Percentiles rank a stretch among this genome's conserved stretches.
phyloP scores from a whole-genome alignment of 1,140 invertebrate species.

The Physella acuta region DNA sequence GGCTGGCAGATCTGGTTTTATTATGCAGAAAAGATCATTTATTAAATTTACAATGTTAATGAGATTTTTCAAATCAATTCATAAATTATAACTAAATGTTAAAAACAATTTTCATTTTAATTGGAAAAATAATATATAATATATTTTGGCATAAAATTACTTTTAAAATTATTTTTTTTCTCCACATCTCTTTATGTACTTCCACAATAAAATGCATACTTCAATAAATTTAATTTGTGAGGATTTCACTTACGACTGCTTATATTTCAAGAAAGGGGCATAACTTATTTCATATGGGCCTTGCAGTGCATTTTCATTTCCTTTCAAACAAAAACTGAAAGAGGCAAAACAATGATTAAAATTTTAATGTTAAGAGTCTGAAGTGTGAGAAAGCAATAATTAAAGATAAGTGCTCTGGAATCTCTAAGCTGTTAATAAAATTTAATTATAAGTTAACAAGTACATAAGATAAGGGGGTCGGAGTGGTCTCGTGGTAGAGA shows the following conservation, averaged over 20 bases:
- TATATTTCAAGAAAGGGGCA: constrained; percentile 10
- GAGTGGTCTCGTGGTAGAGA: too few relatives aligned
- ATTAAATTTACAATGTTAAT: background rate
- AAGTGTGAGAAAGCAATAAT: too few relatives aligned
- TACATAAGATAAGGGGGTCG: too few relatives aligned
- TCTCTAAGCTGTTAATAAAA: too few relatives aligned
- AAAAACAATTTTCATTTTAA: background rate
- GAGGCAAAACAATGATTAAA: background rate
- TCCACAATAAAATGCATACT: too few relatives aligned
- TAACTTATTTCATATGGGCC: constrained; percentile 22
- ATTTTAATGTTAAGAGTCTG: background rate
- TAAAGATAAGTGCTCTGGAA: too few relatives aligned
- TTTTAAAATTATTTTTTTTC: background rate
- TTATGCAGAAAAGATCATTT: background rate
- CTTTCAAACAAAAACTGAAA: constrained; percentile 21
- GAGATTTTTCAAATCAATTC: background rate
- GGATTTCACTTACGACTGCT: constrained; percentile 23
- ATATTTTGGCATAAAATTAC: background rate
- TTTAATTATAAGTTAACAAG: too few relatives aligned
- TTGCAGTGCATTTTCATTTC: constrained; percentile 16
- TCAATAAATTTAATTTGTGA: too few relatives aligned
- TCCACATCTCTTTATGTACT: background rate
- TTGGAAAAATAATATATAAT: background rate
- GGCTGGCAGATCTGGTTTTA: constrained; percentile 2
- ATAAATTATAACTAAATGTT: background rate